A percentile compares a stretch with the other conserved stretches of the same genome.
phyloP scores from a whole-genome alignment of 2,888 invertebrate genomes.

The Drosophila cognata region DNA sequence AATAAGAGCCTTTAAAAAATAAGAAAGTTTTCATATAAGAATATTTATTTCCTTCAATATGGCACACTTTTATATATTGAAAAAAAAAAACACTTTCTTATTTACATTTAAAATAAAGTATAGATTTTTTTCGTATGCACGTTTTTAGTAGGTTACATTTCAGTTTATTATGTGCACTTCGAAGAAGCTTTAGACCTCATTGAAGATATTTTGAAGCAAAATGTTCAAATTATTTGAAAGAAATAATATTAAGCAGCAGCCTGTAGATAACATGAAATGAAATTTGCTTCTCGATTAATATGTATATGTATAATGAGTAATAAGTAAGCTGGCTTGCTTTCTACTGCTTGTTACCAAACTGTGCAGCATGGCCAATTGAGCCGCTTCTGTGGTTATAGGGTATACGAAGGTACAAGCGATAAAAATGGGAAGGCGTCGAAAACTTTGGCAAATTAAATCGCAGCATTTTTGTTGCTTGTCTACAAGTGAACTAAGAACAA shows the following conservation, averaged over 20 bases:
- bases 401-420: constrained; percentile 53
- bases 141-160: neutral
- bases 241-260: neutral
- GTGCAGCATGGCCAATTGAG: neutral
- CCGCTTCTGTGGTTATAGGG: constrained; percentile 23
- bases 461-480: constrained; percentile 44
- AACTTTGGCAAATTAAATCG: constrained; percentile 75
- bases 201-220: neutral
- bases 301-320: neutral
- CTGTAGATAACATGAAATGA: neutral
- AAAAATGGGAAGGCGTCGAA: constrained; percentile 59
- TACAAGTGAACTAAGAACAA: constrained; percentile 18
- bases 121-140: neutral
- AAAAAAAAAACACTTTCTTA: neutral
- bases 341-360: neutral
- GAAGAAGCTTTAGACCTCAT: neutral
- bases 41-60: neutral
- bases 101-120: neutral
- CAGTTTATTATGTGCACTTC: neutral
- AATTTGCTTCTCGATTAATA: neutral
- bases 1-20: neutral
- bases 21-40: neutral
- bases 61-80: neutral
- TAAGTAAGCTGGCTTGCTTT: neutral
- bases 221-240: neutral